Evolutionary conservation across 2,888 invertebrate species (phyloP).

Genomic region (Lepidochrysops patricia): DNA sequence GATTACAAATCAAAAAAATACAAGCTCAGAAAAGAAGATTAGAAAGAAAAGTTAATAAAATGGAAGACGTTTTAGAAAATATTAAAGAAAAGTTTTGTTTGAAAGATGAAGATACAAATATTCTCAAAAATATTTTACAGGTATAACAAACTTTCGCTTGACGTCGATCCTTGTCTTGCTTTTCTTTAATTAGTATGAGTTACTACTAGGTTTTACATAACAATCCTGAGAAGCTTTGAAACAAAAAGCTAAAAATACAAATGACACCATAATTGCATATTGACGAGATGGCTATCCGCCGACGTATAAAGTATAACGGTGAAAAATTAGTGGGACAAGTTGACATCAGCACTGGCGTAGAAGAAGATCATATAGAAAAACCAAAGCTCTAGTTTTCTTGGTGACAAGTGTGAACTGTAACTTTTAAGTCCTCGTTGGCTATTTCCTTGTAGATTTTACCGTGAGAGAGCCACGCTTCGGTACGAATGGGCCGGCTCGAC

Average conservation of each 20-base stretch:
- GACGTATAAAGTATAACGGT: background rate
- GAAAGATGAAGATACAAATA: too few species aligned
- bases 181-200: too few species aligned
- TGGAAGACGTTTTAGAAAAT: too few species aligned
- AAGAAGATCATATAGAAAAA: background rate
- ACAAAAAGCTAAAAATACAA: background rate
- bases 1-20: too few species aligned
- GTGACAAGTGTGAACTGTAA: background rate
- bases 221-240: constrained; percentile 7
- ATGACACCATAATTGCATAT: background rate
- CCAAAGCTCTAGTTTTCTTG: background rate
- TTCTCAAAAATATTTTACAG: too few species aligned
- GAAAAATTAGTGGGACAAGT: background rate
- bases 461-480: too few species aligned
- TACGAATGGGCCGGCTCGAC: too few species aligned
- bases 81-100: too few species aligned
- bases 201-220: background rate
- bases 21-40: too few species aligned
- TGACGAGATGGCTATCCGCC: constrained; percentile 8
- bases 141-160: too few species aligned
- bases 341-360: background rate
- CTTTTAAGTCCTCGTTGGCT: background rate
- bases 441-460: background rate
- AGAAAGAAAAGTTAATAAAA: too few species aligned
- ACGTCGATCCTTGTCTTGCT: too few species aligned